Conservation (phyloP, 1,140 invertebrate genomes). For the Papilio machaon region DNA sequence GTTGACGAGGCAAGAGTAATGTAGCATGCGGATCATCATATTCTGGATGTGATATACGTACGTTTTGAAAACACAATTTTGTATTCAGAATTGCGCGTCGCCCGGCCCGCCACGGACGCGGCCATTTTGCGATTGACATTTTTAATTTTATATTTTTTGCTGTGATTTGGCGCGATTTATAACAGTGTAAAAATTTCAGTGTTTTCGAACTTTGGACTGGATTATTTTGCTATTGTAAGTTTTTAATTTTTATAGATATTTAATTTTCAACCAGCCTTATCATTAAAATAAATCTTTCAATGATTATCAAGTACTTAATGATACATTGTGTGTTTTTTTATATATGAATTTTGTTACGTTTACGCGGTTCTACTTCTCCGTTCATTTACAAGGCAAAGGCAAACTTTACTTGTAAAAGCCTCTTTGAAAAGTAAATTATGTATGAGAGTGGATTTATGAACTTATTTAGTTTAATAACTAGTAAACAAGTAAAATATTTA, state of each 20-base stretch:
- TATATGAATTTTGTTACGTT: background rate
- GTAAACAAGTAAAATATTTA: too few species aligned
- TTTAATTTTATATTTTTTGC: constrained; percentile 51
- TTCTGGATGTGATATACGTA: constrained; percentile 50
- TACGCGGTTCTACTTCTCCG: background rate
- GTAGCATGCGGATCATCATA: constrained; percentile 47
- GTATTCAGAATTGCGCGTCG: constrained; percentile 66
- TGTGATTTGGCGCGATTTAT: constrained; percentile 30
- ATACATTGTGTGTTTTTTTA: background rate
- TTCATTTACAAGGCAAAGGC: background rate
- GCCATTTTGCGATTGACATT: constrained; percentile 55
- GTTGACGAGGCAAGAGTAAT: constrained; percentile 41
- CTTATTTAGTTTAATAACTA: too few species aligned
- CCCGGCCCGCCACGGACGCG: constrained; percentile 49
- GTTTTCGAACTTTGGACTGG: constrained; percentile 6
- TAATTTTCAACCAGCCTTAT: background rate
- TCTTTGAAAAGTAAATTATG: background rate
- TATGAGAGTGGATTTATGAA: background rate
- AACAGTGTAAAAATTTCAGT: constrained; percentile 19
- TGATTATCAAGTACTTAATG: background rate
- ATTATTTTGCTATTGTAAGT: background rate
- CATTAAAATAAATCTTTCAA: constrained; percentile 6
- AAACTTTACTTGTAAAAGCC: background rate
- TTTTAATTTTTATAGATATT: background rate
- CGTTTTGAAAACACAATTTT: constrained; percentile 70